Base-by-base conservation (phyloP, 2,113 vertebrate species). In the Monarcha castaneiventris region DNA sequence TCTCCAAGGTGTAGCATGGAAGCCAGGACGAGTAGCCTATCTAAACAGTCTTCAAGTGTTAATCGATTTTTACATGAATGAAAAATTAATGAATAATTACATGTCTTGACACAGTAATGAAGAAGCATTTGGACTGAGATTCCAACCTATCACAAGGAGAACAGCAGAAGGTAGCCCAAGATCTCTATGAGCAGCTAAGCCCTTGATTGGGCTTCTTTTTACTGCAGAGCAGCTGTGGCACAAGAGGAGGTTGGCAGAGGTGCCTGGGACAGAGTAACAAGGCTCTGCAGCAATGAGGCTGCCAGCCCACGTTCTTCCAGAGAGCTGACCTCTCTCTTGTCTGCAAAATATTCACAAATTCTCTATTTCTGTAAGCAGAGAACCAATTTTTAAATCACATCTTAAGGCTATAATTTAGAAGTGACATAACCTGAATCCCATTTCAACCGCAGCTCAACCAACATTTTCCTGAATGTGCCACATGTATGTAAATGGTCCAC, bases 261-360 rank as follows among this genome's bases (percentile, higher is more conserved):
- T 32, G 30, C 6, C 23, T 12, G 3, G 10, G 39, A 63, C 35
- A 35, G 7, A 43, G 27, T 8, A 49, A 54, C 0, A 7, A 58
- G 21, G 27, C 9, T 17, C 26, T 0, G 0, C 27, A 84, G 41
- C 25, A 44, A 49, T 0, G 5, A 82, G 6, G 20, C 5, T 71
- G n/a, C 54, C 23, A 85, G 35, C 20, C 20, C 9, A 17, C 0
- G 0, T 46, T 39, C n/a, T 46, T 93, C 39, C 32, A 78, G 30
- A 39, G 0, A 20, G 33, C 39, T 72, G 9, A 51, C 23, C 72
- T 63, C 48, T 43, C 56, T 52, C 46, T 58, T 13, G 44, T 13
- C 61, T 73, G n/a, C n/a, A 84, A 75, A 67, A 71, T 35, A 44
- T 20, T 59, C 17, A 41, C 10, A 33, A 52, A 84, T 58, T 27